These are phyloP conservation scores for Drosophila atroscutellata DNA, from an alignment of 2,888 invertebrate species.

Conservation along the genomic window DNA sequence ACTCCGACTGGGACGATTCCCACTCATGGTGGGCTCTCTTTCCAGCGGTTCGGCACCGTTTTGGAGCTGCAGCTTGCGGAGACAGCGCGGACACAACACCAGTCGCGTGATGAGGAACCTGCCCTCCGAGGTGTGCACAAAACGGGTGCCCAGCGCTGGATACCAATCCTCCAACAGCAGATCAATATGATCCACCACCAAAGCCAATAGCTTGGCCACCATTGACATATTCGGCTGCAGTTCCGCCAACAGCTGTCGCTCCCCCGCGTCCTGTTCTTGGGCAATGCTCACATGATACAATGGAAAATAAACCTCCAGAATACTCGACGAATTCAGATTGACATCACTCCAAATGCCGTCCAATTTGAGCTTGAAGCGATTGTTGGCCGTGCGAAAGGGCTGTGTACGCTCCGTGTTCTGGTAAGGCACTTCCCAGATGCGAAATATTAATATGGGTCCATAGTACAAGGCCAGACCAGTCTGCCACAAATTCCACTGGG, in stretches of 20 bases:
- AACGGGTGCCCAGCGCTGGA: constrained; percentile 97
- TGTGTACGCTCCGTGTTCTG: constrained; percentile 85
- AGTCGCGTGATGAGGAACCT: constrained; percentile 96
- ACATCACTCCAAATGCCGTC: constrained; percentile 95
- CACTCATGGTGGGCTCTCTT: constrained; percentile 52
- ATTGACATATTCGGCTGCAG: constrained; percentile 91
- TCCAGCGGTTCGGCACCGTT: constrained; percentile 76
- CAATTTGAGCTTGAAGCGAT: constrained; percentile 90
- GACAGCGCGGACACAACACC: constrained; percentile 96
- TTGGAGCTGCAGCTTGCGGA: constrained; percentile 85
- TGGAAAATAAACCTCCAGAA: constrained; percentile 94
- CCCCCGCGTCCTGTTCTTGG: constrained; percentile 87
- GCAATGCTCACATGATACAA: constrained; percentile 86
- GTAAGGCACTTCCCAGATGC: constrained; percentile 92
- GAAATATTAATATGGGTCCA: constrained; percentile 92
- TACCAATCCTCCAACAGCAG: constrained; percentile 99
- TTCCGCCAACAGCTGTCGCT: constrained; percentile 75
- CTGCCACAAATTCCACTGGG: constrained; percentile 98
- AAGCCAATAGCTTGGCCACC: constrained; percentile 92
- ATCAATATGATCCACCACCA: constrained; percentile 98
- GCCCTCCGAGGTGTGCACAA: constrained; percentile 98
- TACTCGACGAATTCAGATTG: constrained; percentile 91
- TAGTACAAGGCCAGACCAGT: constrained; percentile 95
- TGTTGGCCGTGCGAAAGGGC: constrained; percentile 86
- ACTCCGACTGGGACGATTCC: constrained; percentile 69